phyloP scores from a whole-genome alignment of 2,113 vertebrate genomes.

The Leptocoma aspasia region DNA sequence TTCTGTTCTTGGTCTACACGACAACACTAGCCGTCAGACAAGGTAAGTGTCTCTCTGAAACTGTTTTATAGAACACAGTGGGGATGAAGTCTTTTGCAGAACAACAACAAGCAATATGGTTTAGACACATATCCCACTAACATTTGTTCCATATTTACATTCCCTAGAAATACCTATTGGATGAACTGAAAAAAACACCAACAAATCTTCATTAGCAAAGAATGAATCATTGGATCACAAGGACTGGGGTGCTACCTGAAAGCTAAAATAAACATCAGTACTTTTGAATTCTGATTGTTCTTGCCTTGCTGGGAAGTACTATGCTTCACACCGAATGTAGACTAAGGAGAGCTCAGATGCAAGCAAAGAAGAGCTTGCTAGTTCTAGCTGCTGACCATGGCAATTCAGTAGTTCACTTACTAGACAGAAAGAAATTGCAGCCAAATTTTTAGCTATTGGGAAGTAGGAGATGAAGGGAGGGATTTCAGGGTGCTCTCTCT shows the following conservation, averaged over 20 bases:
- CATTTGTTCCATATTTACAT: not conserved
- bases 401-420: not conserved
- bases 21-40: constrained; percentile 93
- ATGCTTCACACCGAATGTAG: accelerated
- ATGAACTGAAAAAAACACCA: not conserved
- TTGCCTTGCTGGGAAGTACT: not conserved
- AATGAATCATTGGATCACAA: not conserved
- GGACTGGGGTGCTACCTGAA: not conserved
- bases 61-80: not conserved
- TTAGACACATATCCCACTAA: not conserved
- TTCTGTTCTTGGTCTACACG: constrained; percentile 95
- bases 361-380: not conserved
- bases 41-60: constrained; percentile 76
- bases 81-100: not conserved
- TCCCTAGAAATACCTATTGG: not conserved
- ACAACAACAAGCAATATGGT: not conserved
- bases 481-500: not conserved
- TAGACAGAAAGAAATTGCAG: not conserved
- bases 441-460: not conserved
- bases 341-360: not conserved
- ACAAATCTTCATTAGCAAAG: not conserved
- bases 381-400: not conserved
- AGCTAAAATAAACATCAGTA: not conserved
- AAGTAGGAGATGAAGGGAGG: not conserved
- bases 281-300: not conserved